Percentiles rank a stretch among this genome's conserved stretches.
Evolutionary conservation across 2,888 invertebrate genomes (phyloP).

Genomic region (Mythimna albipuncta): DNA sequence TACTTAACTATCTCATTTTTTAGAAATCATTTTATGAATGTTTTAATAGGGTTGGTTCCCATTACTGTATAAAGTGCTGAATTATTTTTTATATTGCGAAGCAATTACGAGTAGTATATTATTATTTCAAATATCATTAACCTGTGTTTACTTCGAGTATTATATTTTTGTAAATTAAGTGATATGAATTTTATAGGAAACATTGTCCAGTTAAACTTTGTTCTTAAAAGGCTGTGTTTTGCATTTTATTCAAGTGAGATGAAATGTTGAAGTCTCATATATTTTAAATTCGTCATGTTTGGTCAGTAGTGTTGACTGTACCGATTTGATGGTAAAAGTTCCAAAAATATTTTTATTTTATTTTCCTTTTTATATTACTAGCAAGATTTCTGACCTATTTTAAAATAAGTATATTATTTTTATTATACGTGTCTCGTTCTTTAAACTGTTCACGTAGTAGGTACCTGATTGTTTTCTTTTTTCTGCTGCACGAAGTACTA

Average conservation of each 20-base stretch:
- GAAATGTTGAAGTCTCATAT: conserved; percentile 38
- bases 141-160: conserved; percentile 36
- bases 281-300: conserved; percentile 36
- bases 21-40: conserved; percentile 3
- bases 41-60: conserved; percentile 21
- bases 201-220: conserved; percentile 36
- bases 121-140: conserved; percentile 27
- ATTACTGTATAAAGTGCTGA: conserved; percentile 16
- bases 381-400: conserved; percentile 41
- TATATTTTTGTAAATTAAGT: conserved; percentile 35
- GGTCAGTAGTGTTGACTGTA: conserved; percentile 35
- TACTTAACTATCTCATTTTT: conserved; percentile 7
- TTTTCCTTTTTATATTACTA: conserved; percentile 28
- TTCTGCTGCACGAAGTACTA: conserved; percentile 30
- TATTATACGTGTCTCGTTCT: conserved; percentile 51
- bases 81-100: conserved; percentile 33
- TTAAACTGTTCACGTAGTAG: conserved; percentile 45
- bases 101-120: conserved; percentile 12
- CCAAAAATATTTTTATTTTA: conserved; percentile 50
- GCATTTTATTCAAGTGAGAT: conserved; percentile 57
- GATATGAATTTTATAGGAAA: conserved; percentile 39
- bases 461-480: conserved; percentile 63
- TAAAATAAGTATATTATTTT: conserved; percentile 30
- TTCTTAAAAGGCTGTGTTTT: conserved; percentile 61
- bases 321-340: conserved; percentile 55